Conservation (phyloP, 2,888 invertebrate genomes). For the Tetramorium bicarinatum region DNA sequence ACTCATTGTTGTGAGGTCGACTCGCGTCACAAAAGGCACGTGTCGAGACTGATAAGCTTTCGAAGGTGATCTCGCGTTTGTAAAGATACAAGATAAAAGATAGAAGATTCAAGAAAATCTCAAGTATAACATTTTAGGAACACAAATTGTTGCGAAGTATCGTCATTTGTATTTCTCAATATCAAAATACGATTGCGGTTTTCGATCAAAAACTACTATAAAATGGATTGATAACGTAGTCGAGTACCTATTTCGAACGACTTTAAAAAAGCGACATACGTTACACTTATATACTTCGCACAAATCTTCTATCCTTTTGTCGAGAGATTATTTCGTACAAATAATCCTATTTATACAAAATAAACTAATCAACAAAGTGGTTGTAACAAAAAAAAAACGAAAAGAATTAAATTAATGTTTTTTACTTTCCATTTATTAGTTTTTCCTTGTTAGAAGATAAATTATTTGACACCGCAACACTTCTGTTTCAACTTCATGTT, state of each 20-base stretch:
- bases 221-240: too few relatives aligned
- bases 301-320: not conserved
- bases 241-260: too few relatives aligned
- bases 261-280: too few relatives aligned
- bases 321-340: not conserved
- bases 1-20: not conserved
- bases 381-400: not conserved
- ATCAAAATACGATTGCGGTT: not conserved
- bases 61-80: not conserved
- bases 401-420: not conserved
- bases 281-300: not conserved
- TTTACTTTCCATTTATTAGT: too few relatives aligned
- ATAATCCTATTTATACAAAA: not conserved
- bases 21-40: not conserved
- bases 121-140: not conserved
- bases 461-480: too few relatives aligned
- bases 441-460: too few relatives aligned
- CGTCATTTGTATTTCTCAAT: not conserved
- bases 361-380: not conserved
- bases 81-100: slow-evolving; percentile 16
- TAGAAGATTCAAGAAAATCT: not conserved
- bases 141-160: too few relatives aligned
- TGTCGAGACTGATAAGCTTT: not conserved
- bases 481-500: too few relatives aligned
- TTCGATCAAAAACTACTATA: too few relatives aligned